Base-by-base conservation (phyloP, 92 coral and sea anemone genomes). In the Chrysogorgia sp. region DNA sequence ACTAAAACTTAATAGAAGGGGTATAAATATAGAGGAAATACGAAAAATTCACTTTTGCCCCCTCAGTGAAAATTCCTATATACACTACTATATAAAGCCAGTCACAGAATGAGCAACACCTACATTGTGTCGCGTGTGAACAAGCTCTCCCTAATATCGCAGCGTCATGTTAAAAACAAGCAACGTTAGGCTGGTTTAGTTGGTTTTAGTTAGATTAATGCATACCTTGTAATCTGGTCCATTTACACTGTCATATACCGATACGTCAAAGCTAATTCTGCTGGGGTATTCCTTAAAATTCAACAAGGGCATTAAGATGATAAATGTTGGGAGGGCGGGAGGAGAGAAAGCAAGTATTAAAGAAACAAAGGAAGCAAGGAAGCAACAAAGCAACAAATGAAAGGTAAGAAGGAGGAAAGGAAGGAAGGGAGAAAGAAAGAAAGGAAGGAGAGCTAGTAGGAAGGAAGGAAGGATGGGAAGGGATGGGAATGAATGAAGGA, bases 191-290 rank as follows among this genome's bases (percentile, higher is more conserved):
- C n/a, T n/a, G n/a, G n/a, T n/a, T 32, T 6, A 0, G 25, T 32
- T 40, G 19, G 21, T 1, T 40, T 28, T 32, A 45, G 60, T 24
- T 9, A n/a, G n/a, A n/a, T n/a, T n/a, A n/a, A 30, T 70, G 31
- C 86, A 41, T 43, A 83, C 87, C 77, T 65, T 30, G 43, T 64
- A 75, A 17, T 31, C 50, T 8, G 69, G 88, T 15, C 92, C 92
- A 40, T 90, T 92, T 2, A 66, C 85, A 71, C 83, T 80, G 67
- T 92, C 97, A 33, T 90, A 85, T 2, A 92, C 97, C 65, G 83
- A 90, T 23, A 89, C 97, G 10, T 86, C 71, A 75, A 92, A 92
- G 37, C 43, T 25, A 6, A 84, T 45, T n/a, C 84, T 84, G 65
- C 40, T 40, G 43, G 72, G 72, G 28, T 37, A 65, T 34, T 65